phyloP scores from a whole-genome alignment of 1,140 invertebrate genomes.

The fruit fly (Drosophila melanogaster) region DNA sequence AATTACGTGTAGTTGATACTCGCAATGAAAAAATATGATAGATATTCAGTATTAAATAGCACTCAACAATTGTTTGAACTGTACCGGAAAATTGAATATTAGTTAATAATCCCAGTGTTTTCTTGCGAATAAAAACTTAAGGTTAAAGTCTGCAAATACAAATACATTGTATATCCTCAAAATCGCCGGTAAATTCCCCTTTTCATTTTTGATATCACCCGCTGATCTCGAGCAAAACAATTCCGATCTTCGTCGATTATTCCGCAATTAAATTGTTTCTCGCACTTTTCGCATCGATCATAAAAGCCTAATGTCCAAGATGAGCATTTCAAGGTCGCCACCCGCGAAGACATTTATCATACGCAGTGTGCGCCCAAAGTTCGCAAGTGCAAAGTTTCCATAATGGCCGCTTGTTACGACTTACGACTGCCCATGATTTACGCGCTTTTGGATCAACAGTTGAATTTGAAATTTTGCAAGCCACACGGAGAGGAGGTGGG shows the following conservation, averaged over 20 bases:
- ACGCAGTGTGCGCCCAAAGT: conserved; percentile 41
- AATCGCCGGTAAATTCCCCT: no score
- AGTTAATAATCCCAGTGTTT: no score
- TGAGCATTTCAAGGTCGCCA: conserved; percentile 25
- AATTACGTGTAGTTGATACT: conserved; percentile 3
- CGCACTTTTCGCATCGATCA: conserved; percentile 58
- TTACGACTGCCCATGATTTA: conserved; percentile 48
- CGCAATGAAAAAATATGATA: conserved; percentile 2
- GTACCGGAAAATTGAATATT: no score
- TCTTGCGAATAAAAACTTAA: no score
- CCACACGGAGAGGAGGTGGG: neutral
- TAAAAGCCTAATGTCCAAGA: conserved; percentile 48
- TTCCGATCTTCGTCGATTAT: conserved; percentile 33
- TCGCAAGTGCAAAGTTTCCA: conserved; percentile 50
- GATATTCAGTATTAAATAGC: neutral
- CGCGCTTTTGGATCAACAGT: conserved; percentile 41
- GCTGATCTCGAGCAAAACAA: neutral
- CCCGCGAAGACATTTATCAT: conserved; percentile 59
- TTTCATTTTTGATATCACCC: neutral
- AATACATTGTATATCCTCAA: no score
- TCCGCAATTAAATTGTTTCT: conserved; percentile 65
- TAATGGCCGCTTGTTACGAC: conserved; percentile 56
- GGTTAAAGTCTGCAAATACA: no score
- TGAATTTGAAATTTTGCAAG: conserved; percentile 14
- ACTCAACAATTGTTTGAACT: neutral